These are phyloP conservation scores for Numenius arquata DNA, from an alignment of 2,113 vertebrate species.

Conservation along the genomic window DNA sequence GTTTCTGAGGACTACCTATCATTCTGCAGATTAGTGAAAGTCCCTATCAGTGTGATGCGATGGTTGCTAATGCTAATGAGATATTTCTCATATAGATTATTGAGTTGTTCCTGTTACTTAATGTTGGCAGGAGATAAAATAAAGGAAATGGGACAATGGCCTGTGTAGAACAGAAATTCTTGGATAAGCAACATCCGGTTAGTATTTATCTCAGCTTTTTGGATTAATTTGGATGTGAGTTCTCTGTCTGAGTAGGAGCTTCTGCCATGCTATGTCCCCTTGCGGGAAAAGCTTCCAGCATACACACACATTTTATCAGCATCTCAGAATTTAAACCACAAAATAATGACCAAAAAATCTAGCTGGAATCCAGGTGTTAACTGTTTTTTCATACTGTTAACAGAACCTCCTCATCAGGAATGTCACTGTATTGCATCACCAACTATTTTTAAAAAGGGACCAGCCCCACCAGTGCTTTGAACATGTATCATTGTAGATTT, in stretches of 20 bases:
- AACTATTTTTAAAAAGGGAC: background rate
- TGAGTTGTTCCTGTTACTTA: background rate
- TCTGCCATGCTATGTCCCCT: background rate
- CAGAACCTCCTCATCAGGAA: background rate
- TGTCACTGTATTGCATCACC: background rate
- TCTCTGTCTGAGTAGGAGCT: background rate
- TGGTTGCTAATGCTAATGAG: background rate
- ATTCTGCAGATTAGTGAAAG: background rate
- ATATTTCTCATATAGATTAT: background rate
- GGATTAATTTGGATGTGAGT: background rate
- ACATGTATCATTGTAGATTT: background rate
- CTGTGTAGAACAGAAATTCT: background rate
- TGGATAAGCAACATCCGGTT: background rate
- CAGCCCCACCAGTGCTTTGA: background rate
- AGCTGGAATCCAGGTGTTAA: background rate
- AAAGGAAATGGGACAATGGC: background rate
- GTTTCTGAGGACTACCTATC: background rate
- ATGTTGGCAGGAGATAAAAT: background rate
- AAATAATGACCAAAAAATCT: background rate
- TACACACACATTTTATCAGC: background rate
- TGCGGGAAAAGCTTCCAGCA: background rate
- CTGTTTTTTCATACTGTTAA: background rate
- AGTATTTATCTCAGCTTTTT: background rate
- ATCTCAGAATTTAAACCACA: background rate
- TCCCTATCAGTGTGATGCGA: rapidly evolving